phyloP scores from a whole-genome alignment of 1,140 invertebrate genomes.

The Drosophila parabipectinata region DNA sequence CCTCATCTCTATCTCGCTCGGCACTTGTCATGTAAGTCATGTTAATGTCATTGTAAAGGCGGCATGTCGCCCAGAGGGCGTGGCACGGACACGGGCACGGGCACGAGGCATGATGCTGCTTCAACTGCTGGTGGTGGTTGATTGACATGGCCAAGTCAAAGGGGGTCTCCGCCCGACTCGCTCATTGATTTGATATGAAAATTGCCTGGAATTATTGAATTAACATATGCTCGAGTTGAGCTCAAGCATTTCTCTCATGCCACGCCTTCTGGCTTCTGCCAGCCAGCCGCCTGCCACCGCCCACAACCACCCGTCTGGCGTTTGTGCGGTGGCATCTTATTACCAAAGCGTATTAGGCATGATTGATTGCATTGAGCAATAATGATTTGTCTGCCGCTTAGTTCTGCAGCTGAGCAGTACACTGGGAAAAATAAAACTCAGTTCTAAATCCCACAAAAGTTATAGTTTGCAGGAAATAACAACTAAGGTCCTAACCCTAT shows the following conservation, averaged over 20 bases:
- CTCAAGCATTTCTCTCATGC: slow-evolving; percentile 60
- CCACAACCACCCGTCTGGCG: not conserved
- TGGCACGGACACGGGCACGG: not conserved
- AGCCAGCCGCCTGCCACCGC: not conserved
- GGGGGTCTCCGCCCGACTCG: slow-evolving; percentile 23
- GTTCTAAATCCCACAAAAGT: too few species aligned
- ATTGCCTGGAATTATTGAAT: slow-evolving; percentile 83
- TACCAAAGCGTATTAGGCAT: slow-evolving; percentile 81
- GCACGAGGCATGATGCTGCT: slow-evolving; percentile 3
- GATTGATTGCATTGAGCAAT: slow-evolving; percentile 80
- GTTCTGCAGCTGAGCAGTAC: slow-evolving; percentile 27
- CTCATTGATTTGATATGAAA: slow-evolving; percentile 79
- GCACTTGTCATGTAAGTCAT: slow-evolving; percentile 58
- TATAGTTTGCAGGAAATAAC: too few species aligned
- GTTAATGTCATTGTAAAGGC: slow-evolving; percentile 59
- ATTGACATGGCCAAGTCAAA: slow-evolving; percentile 61
- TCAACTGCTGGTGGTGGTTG: slow-evolving; percentile 46
- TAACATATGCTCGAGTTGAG: slow-evolving; percentile 81
- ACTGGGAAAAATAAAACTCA: not conserved
- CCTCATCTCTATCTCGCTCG: slow-evolving; percentile 1
- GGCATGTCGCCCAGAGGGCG: slow-evolving; percentile 20
- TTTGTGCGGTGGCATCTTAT: slow-evolving; percentile 73
- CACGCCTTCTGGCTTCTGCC: not conserved
- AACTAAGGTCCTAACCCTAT: too few species aligned
- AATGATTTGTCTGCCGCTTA: slow-evolving; percentile 72